A percentile compares a stretch with the other conserved stretches of the same genome.
Evolutionary conservation across 2,888 invertebrate species (phyloP).

Genomic region (Pheosia tremula): DNA sequence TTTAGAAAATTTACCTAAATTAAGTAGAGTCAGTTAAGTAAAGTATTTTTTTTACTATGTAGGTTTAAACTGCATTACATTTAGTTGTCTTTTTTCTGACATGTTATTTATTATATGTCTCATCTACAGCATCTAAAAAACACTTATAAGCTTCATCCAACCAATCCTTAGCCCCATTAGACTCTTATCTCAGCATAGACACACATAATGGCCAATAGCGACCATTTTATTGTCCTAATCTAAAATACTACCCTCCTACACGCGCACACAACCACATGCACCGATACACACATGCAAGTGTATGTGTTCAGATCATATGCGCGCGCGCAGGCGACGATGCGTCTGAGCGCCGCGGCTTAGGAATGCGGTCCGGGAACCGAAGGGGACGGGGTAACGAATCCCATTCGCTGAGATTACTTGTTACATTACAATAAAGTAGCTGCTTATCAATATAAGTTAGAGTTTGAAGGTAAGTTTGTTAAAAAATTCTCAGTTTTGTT

Average conservation of each 20-base stretch:
- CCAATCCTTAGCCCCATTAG: constrained; percentile 1
- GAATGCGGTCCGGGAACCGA: constrained; percentile 57
- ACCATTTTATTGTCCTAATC: constrained; percentile 4
- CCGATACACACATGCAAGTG: not conserved
- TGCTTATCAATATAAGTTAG: not conserved
- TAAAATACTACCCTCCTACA: constrained; percentile 7
- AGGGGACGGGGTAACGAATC: constrained; percentile 23
- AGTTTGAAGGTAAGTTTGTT: no score
- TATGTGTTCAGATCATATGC: constrained; percentile 16
- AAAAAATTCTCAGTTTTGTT: no score
- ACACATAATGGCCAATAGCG: constrained; percentile 5
- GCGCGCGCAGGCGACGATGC: constrained; percentile 59
- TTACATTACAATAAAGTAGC: not conserved
- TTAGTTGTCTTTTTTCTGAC: no score
- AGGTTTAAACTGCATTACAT: no score
- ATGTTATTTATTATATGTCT: not conserved
- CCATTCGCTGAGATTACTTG: constrained; percentile 8
- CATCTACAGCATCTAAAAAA: not conserved
- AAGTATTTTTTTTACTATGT: no score
- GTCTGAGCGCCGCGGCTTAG: constrained; percentile 59
- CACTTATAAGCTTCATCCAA: not conserved
- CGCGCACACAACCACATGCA: not conserved
- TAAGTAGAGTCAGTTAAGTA: no score
- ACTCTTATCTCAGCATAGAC: not conserved
- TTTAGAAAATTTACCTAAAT: no score